Percentiles rank a stretch among this genome's conserved stretches.
Conservation (phyloP, 2,797 vertebrate species). For the Aselliscus stoliczkanus region DNA sequence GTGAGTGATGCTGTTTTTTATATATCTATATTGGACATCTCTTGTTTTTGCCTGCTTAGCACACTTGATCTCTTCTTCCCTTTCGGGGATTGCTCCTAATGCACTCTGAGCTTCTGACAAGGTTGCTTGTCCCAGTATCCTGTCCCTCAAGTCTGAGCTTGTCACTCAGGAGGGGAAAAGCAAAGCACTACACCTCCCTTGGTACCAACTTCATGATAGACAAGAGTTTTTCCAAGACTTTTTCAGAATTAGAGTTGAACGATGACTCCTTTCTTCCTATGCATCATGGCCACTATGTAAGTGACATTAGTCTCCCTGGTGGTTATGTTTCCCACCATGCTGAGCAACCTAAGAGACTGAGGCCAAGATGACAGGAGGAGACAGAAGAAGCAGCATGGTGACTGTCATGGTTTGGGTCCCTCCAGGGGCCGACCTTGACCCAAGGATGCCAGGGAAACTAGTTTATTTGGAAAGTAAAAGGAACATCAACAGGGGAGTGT, state of each 20-base stretch:
- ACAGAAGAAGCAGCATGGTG: background rate
- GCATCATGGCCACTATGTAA: background rate
- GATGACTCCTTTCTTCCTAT: background rate
- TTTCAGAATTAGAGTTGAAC: background rate
- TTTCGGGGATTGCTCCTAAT: background rate
- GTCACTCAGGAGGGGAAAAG: background rate
- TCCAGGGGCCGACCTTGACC: background rate
- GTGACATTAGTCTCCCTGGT: background rate
- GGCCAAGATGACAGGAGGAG: background rate
- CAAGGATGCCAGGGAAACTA: background rate
- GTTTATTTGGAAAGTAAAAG: background rate
- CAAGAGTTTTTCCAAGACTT: background rate
- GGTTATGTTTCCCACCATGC: background rate
- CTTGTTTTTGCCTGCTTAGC: background rate
- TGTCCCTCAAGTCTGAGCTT: background rate
- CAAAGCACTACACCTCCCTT: background rate
- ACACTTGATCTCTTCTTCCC: background rate
- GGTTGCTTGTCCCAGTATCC: background rate
- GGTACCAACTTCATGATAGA: background rate
- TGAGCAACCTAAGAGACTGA: background rate
- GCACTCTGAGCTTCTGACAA: background rate
- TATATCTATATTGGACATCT: background rate
- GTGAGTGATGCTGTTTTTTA: background rate
- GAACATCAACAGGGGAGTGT: background rate
- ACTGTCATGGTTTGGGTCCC: background rate